A percentile compares a stretch with the other conserved stretches of the same genome.
These are phyloP conservation scores for Bucorvus abyssinicus DNA, from an alignment of 2,797 vertebrate species.

Conservation along the genomic window DNA sequence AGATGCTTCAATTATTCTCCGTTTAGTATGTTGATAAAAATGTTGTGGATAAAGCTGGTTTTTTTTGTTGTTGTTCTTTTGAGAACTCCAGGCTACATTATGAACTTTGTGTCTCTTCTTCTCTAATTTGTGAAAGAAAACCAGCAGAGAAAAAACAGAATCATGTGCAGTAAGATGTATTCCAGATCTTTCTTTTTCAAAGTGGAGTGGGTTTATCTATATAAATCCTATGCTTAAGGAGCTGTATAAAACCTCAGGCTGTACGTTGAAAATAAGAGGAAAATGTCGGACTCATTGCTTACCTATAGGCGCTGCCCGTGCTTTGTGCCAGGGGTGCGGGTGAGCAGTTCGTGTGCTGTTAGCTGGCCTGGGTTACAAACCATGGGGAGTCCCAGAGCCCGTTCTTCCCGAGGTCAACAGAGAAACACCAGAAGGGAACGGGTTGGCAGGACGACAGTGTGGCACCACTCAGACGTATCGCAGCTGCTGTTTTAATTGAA, in stretches of 20 bases:
- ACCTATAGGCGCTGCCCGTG: not conserved
- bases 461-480: not conserved
- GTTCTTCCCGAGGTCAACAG: not conserved
- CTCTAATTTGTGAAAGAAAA: not conserved
- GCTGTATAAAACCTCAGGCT: not conserved
- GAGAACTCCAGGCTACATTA: not conserved
- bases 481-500: not conserved
- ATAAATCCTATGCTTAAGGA: not conserved
- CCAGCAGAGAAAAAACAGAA: not conserved
- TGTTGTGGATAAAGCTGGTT: not conserved
- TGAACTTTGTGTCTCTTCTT: not conserved
- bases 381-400: not conserved
- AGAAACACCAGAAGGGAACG: not conserved
- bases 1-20: not conserved
- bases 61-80: not conserved
- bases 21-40: not conserved
- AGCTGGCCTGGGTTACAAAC: not conserved
- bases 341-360: not conserved
- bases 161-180: not conserved
- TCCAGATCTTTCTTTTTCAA: not conserved
- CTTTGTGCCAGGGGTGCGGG: not conserved
- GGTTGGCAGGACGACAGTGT: not conserved
- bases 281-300: not conserved
- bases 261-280: not conserved
- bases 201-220: not conserved